A percentile compares a stretch with the other conserved stretches of the same genome.
These are phyloP conservation scores for Ascaphus truei DNA, from an alignment of 2,113 vertebrate genomes.

Conservation along the genomic window DNA sequence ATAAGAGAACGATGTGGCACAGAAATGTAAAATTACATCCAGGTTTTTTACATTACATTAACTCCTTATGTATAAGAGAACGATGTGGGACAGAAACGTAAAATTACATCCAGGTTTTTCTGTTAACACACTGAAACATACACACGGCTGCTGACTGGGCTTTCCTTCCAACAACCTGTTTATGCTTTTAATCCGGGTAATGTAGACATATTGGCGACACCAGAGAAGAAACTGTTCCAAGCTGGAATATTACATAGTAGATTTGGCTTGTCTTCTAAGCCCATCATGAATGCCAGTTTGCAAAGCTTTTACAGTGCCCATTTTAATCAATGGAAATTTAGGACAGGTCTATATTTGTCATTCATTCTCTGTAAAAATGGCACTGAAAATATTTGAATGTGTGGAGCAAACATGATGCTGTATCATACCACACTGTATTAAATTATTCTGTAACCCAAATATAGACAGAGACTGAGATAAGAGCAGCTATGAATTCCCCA, in stretches of 20 bases:
- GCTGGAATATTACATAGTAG: slow-evolving; percentile 21
- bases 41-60: background rate
- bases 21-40: background rate
- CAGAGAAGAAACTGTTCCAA: slow-evolving; percentile 21
- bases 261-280: slow-evolving; percentile 11
- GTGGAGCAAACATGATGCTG: background rate
- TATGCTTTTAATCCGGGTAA: slow-evolving; percentile 31
- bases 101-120: background rate
- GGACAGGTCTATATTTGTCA: slow-evolving; percentile 28
- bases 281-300: slow-evolving; percentile 19
- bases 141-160: background rate
- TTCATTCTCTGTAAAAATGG: background rate
- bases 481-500: too few species aligned
- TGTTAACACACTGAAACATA: background rate
- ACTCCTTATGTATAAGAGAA: slow-evolving; percentile 8
- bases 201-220: slow-evolving; percentile 27
- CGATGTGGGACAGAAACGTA: background rate
- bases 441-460: too few species aligned
- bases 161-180: slow-evolving; percentile 27
- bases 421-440: too few species aligned
- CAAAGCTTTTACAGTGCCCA: slow-evolving; percentile 5
- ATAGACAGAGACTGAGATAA: too few species aligned
- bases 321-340: slow-evolving; percentile 32
- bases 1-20: slow-evolving; percentile 1
- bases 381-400: slow-evolving; percentile 16